phyloP scores from a whole-genome alignment of 2,888 invertebrate species.

The Himalopsyche tibetana region DNA sequence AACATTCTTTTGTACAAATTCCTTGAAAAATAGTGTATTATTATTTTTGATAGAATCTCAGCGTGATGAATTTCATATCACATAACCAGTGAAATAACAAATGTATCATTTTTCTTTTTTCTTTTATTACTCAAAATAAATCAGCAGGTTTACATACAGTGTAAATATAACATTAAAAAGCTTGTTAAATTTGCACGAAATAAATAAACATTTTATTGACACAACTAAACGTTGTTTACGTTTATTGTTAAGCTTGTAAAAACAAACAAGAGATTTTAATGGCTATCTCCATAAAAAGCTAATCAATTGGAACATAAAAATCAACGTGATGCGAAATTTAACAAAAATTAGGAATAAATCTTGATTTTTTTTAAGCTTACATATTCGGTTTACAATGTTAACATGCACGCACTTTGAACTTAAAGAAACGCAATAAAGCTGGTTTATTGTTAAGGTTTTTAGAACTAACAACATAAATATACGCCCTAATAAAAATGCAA shows the following conservation, averaged over 20 bases:
- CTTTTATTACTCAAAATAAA: not conserved
- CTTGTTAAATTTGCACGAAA: not conserved
- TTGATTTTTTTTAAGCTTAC: not conserved
- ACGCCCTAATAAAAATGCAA: not conserved
- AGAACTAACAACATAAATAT: not conserved
- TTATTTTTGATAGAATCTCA: too few species aligned
- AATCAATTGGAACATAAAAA: slow-evolving; percentile 6
- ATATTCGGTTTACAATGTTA: slow-evolving; percentile 9
- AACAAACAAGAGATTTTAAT: not conserved
- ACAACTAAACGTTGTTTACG: not conserved
- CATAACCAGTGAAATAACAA: not conserved
- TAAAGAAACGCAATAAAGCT: not conserved
- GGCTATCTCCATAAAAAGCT: not conserved
- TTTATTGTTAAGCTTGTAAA: slow-evolving; percentile 24
- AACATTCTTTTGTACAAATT: too few species aligned
- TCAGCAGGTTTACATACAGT: not conserved
- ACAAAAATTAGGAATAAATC: slow-evolving; percentile 5
- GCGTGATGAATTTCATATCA: not conserved
- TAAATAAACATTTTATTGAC: not conserved
- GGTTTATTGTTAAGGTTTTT: not conserved
- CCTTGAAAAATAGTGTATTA: too few species aligned
- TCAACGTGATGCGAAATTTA: slow-evolving; percentile 1
- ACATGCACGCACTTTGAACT: not conserved
- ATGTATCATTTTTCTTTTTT: not conserved
- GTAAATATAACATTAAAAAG: not conserved